phyloP scores from a whole-genome alignment of 1,140 invertebrate genomes.

The Drosophila watanabei region DNA sequence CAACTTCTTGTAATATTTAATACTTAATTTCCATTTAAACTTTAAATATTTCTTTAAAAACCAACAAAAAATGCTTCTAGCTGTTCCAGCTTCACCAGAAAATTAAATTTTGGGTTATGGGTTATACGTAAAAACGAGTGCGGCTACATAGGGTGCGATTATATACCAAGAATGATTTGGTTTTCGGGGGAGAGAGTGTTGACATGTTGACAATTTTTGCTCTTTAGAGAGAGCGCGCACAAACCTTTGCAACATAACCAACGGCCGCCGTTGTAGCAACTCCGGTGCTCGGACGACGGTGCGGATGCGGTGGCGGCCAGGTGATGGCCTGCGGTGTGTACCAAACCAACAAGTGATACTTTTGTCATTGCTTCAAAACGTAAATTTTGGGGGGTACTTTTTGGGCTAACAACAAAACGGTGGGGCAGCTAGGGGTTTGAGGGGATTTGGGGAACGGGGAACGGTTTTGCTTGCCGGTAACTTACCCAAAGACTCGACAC shows the following conservation, averaged over 20 bases:
- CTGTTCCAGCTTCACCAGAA: constrained; percentile 5
- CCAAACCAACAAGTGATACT: constrained; percentile 53
- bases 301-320: constrained; percentile 35
- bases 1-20: no score
- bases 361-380: constrained; percentile 44
- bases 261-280: constrained; percentile 61
- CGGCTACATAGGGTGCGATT: constrained; percentile 52
- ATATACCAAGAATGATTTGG: constrained; percentile 43
- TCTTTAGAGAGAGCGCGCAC: constrained; percentile 55
- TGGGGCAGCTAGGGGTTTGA: constrained; percentile 9
- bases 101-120: constrained; percentile 14
- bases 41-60: background rate
- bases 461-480: constrained; percentile 7
- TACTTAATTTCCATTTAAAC: background rate
- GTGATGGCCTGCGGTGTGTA: constrained; percentile 64
- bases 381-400: constrained; percentile 35
- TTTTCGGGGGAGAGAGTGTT: constrained; percentile 7
- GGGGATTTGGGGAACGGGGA: background rate
- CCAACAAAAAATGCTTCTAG: background rate
- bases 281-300: constrained; percentile 62
- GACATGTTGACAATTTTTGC: constrained; percentile 38
- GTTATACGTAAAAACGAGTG: constrained; percentile 32
- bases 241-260: constrained; percentile 74
- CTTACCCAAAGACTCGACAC: constrained; percentile 83
- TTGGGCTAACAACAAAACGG: constrained; percentile 45